Percentiles rank a stretch among this genome's conserved stretches.
phyloP scores from a whole-genome alignment of 2,888 invertebrate genomes.

The Pristionchus entomophagus region DNA sequence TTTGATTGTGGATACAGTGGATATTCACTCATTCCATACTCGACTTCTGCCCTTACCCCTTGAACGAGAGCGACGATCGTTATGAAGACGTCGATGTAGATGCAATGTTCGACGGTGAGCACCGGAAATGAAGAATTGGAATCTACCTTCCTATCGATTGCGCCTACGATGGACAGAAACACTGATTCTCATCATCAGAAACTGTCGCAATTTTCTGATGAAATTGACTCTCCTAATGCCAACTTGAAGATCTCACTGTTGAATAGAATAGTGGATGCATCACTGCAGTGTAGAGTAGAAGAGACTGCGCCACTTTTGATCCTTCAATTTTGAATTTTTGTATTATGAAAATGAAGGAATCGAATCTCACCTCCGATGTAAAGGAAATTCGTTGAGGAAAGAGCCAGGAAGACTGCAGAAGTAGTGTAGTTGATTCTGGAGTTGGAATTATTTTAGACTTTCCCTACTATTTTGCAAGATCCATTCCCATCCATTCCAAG shows the following conservation, averaged over 20 bases:
- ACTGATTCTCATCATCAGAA: no score
- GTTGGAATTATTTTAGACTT: not conserved
- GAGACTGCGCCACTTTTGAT: constrained; percentile 24
- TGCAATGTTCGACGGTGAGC: not conserved
- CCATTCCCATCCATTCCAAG: not conserved
- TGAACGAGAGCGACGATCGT: not conserved
- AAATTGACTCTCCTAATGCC: not conserved
- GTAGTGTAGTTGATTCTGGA: not conserved
- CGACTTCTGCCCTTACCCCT: not conserved
- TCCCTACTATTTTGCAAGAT: not conserved
- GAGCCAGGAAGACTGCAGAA: not conserved
- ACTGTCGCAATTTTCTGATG: no score
- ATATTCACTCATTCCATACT: no score
- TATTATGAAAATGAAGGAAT: not conserved
- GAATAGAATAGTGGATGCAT: constrained; percentile 31
- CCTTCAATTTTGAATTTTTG: not conserved
- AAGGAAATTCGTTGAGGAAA: constrained; percentile 2
- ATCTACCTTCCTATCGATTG: not conserved
- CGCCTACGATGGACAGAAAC: no score
- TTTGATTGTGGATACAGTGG: no score
- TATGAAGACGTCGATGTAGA: constrained; percentile 30
- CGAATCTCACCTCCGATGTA: constrained; percentile 23
- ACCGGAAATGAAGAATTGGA: not conserved
- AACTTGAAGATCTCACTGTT: not conserved
- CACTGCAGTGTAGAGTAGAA: constrained; percentile 18